Percentiles rank a stretch among this genome's conserved stretches.
Conservation (phyloP, 2,113 vertebrate genomes). For the Muntiacus muntjak region DNA sequence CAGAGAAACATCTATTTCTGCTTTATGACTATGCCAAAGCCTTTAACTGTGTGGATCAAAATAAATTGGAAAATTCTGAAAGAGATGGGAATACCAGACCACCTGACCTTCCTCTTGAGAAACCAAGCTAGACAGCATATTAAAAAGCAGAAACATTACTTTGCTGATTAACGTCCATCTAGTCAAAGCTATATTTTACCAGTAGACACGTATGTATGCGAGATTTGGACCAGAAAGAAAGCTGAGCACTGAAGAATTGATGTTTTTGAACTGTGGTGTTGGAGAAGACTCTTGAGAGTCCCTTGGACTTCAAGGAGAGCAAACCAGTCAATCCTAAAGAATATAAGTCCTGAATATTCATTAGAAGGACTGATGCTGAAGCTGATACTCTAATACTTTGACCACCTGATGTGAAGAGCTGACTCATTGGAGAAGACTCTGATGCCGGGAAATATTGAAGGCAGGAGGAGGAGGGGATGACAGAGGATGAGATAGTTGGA, state of each 20-base stretch:
- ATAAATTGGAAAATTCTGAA: too few relatives aligned
- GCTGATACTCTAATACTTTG: background rate
- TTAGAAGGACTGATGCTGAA: background rate
- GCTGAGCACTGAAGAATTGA: background rate
- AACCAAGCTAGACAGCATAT: background rate
- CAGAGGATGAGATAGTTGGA: background rate
- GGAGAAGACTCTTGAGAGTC: background rate
- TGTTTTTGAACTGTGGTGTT: background rate
- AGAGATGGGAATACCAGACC: too few relatives aligned
- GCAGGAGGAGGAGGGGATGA: background rate
- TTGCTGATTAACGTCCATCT: background rate
- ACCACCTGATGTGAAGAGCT: background rate
- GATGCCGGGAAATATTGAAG: background rate
- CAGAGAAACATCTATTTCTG: too few relatives aligned
- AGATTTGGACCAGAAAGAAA: background rate
- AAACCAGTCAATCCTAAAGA: background rate
- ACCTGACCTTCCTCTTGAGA: too few relatives aligned
- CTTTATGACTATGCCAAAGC: too few relatives aligned
- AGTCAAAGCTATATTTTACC: background rate
- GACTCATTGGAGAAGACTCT: background rate
- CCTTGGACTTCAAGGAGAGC: background rate
- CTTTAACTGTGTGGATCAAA: too few relatives aligned
- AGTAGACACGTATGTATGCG: background rate
- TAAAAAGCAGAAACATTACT: background rate
- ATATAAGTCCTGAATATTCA: background rate